Evolutionary conservation across 1,140 invertebrate species (phyloP).

Genomic region (Philopotamus ludificatus): DNA sequence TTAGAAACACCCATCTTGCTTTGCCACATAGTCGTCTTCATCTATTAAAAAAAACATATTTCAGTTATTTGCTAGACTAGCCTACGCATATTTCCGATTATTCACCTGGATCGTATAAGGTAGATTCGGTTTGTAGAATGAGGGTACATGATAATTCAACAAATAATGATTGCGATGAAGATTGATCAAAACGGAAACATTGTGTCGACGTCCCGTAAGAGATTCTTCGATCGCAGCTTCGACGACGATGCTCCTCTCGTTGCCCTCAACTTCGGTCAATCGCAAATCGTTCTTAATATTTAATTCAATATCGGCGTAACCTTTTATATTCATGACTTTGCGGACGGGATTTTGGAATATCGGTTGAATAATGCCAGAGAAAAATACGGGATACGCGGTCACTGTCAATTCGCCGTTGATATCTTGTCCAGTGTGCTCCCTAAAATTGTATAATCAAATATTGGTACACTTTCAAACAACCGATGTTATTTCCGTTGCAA

Average conservation of each 20-base stretch:
- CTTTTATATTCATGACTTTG: slow-evolving; percentile 81
- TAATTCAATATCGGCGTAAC: slow-evolving; percentile 73
- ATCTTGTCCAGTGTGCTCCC: slow-evolving; percentile 69
- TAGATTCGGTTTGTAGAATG: slow-evolving; percentile 85
- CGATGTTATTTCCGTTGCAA: not conserved
- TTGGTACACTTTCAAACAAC: not conserved
- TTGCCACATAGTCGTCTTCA: slow-evolving; percentile 31
- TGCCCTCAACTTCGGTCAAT: slow-evolving; percentile 70
- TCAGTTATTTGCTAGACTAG: not conserved
- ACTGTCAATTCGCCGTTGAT: slow-evolving; percentile 78
- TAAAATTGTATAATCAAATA: slow-evolving; percentile 39
- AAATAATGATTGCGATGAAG: slow-evolving; percentile 80
- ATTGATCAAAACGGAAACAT: slow-evolving; percentile 69
- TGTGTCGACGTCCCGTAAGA: slow-evolving; percentile 77
- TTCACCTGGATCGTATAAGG: slow-evolving; percentile 78
- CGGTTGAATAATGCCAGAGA: slow-evolving; percentile 75
- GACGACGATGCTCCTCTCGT: slow-evolving; percentile 70
- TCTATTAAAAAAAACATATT: slow-evolving; percentile 17
- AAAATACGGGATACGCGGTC: slow-evolving; percentile 73
- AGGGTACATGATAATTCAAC: slow-evolving; percentile 77
- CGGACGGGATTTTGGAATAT: slow-evolving; percentile 69
- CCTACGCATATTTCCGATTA: not conserved
- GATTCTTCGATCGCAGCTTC: slow-evolving; percentile 80
- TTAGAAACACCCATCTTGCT: not conserved
- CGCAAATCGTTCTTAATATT: slow-evolving; percentile 66